Evolutionary conservation across 2,113 vertebrate species (phyloP), one percentile per base, ranked within the genome.

Genomic region (Laticauda laticaudata): DNA sequence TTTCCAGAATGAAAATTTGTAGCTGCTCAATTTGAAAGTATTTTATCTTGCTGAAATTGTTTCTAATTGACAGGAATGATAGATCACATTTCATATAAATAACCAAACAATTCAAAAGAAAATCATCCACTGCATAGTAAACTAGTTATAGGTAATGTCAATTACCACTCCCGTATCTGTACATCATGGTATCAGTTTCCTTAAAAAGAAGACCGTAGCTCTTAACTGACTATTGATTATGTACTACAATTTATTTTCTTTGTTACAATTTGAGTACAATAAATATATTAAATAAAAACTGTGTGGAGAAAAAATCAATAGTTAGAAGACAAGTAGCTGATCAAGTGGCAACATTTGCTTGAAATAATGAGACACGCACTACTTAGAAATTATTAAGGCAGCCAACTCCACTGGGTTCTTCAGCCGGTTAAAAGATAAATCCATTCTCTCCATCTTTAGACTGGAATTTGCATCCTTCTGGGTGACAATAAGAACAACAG

Each of bases 181-280:
- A 85, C 69, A 89, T 91, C 94, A 18, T 21, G 51, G 18, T 95
- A 97, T 95, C 87, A 64, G 91, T 95, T 96, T 95, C 54, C 45
- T 81, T 94, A 97, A 97, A 93, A 89, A 95, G 86, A 94, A 75
- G 92, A 95, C 95, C 93, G 87, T 95, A 88, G 93, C 94, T 91
- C 87, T 95, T 97, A 95, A 94, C n/a, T 81, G 92, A 20, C 90
- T 96, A 96, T 97, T 95, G 96, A 97, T 97, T 95, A 94, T 92
- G 24, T 91, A 0, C 15, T 1, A 69, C 91, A 96, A 96, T 96
- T 96, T 93, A 96, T 96, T 96, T 95, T 95, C 94, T 95, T 95
- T 96, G 94, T 96, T 96, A 96, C 95, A 95, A 94, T 93, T 95
- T 92, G 89, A 95, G 86, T 93, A 95, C 64, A 94, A 96, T 94